Evolutionary conservation across 2,113 vertebrate species (phyloP), one percentile per base, ranked within the genome.

Genomic region (Protobothrops mucrosquamatus): DNA sequence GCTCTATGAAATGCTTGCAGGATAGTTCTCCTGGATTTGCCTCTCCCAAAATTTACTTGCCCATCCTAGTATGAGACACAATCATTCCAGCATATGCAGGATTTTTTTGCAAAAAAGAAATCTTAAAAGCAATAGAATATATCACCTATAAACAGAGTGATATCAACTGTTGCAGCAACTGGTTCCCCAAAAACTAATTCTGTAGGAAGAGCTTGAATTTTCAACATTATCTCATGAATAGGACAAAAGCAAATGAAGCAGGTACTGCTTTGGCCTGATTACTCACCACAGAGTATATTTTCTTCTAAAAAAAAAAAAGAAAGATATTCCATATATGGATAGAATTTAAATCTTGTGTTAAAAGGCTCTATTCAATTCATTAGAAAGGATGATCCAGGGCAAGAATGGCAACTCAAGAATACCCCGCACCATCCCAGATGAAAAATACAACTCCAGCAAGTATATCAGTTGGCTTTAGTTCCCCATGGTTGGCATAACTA

Each of bases 401-500:
- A 96, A 94, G 46, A 94, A 91, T 93, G 92, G 91, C 95, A 92
- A 96, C 92, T 81, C 95, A 95, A 69, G 18, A 95, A 92, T 91
- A 29, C 46, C 46, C 24, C 94, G 93, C 57, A 92, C 89, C 91
- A 88, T 54, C 95, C 91, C 69, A 90, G 88, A 88, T 93, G 52
- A 95, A 96, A 89, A 92, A 88, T 93, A 96, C 89, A 64, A 88
- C 81, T 94, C 91, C 96, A 57, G n/a, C 15, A 74, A 81, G 23
- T 61, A 69, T 55, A 91, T 94, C 55, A 89, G 88, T 85, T 94
- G 74, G 69, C 51, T 94, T 98, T 98, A 99, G 94, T 97, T 98
- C 95, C 99, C 99, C 99, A 99, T 99, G 52, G 99, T 99, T 91
- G 99, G 99, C 99, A 99, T 99, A 94, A 98, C 98, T 90, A 99